Base-by-base conservation (phyloP, 1,140 invertebrate species). In the Olivierus martensii region DNA sequence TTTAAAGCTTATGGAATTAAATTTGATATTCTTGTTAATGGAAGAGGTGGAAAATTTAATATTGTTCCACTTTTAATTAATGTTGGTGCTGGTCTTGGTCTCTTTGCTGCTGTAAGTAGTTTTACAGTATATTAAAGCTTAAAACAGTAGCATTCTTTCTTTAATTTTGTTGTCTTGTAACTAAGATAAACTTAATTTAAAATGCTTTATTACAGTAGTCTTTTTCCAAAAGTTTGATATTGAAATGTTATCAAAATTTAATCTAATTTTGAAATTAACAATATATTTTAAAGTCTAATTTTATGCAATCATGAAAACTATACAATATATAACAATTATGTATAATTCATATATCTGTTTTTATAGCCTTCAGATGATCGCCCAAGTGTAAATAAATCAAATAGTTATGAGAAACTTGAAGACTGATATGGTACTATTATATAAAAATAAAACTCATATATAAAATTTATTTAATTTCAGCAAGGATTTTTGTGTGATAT, bases 1-100 rank as follows among this genome's bases (percentile, higher is more conserved):
- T 65, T 66, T 48, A 77, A 77, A 66, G 69, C 71, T 0, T 77
- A 67, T 62, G 75, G 75, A 3, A 69, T 77, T 36, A 67, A 67
- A 34, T 76, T 76, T 59, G 60, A 75, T 17, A 57, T 77, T 21
- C 64, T 66, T 46, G 70, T 76, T 2, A 62, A 70, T 34, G 75
- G 75, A 2, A 51, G 59, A 38, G 75, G 67, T 19, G 71, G 75
- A 34, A 73, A 73, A 55, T 75, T 77, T 57, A 67, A 63, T 55
- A 46, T 73, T 22, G 61, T 74, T 35, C 74, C 74, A 21, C 58
- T 75, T 2, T 46, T 74, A 7, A 51, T 72, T 2, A 77, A 75
- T 57, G 60, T 77, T 57, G 75, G 73, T 47, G 71, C 73, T 62
- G 74, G 75, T 46, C 55, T 77, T 19, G 75, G 71, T 18, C 62